Base-by-base conservation (phyloP, 2,113 vertebrate genomes). In the Chlamydotis undulata region DNA sequence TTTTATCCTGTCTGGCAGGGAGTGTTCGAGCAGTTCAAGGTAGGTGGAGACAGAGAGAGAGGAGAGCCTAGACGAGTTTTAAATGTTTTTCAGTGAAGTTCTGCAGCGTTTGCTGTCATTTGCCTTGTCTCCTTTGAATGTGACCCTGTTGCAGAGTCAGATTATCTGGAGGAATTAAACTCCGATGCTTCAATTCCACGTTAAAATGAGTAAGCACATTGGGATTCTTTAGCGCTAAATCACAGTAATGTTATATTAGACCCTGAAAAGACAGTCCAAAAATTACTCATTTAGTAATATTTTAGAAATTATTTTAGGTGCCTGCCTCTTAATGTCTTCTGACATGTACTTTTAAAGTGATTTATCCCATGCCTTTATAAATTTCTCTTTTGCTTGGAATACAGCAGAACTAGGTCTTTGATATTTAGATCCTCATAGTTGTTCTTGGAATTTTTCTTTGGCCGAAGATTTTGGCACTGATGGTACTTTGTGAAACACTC, bases 401-500 rank as follows among this genome's bases (percentile, higher is more conserved):
- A 70, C 21, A 76, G 67, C 74, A 94, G 80, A 87, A 53, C 29
- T 68, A 50, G 43, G 43, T 41, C 80, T 96, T 83, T 83, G 73
- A 85, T 93, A 83, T 79, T 82, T 86, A 79, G 90, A 87, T 83
- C 65, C 59, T 56, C 69, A 24, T 87, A 75, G 74, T 55, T 77
- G 69, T 92, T 96, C 88, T 61, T 96, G 90, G 90, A 94, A 87
- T 90, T 94, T 92, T 86, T 83, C 74, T 96, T 87, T 96, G 95
- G 94, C 94, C 73, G 70, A 61, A 67, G 74, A 18, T 75, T 77
- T 92, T 97, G 96, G 94, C 91, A 45, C 9, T 28, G 69, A 28
- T 61, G 65, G 60, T 65, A 10, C 57, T 89, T 91, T 57, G 70
- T 25, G 50, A 81, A 93, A 87, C 82, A 79, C 60, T 33, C 77